Base-by-base conservation (phyloP, 2,888 invertebrate genomes). In the Lydus trimaculatus region DNA sequence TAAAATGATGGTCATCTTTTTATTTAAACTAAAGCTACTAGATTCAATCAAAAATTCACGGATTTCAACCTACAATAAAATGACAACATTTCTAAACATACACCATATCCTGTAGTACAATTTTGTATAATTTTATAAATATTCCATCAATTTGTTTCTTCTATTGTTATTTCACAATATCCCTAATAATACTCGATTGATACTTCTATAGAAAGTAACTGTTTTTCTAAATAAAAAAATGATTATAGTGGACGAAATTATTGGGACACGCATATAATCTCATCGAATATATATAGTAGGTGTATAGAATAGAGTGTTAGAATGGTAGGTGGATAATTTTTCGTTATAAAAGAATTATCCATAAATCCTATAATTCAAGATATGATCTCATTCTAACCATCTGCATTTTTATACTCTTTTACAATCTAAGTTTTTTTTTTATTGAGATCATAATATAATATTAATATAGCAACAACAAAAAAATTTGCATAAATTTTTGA, bases 331-430 rank as follows among this genome's bases (percentile, higher is more conserved):
- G 20, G 48, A 52, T 52, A 52, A 52, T 52, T 52, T 52, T 15
- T 36, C 5, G 36, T 15, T 43, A 17, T 17, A 13, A 25, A 56
- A 15, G 2, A 23, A 56, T 25, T 13, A 56, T 56, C 56, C 23
- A 56, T 56, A 56, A 56, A 56, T 56, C 56, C 23, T 25, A 56
- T 25, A 25, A 56, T 48, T 48, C 48, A 48, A 48, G 48, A 48
- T 3, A 48, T 56, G 56, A 56, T 56, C 56, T 56, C 56, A 56
- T 25, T 20, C 13, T 23, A 13, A 25, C 25, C 56, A 56, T 56
- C 56, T 56, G 56, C 56, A 4, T 25, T 56, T 25, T 13, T 56
- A 13, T 13, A 25, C 25, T n/a, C n/a, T 13, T 43, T 43, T 36
- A 36, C 13, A 13, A 36, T 11, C 33, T 33, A 13, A 11, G n/a